Percentiles rank a stretch among this genome's conserved stretches.
phyloP scores from a whole-genome alignment of 2,888 invertebrate genomes.

The Dicycla oo region DNA sequence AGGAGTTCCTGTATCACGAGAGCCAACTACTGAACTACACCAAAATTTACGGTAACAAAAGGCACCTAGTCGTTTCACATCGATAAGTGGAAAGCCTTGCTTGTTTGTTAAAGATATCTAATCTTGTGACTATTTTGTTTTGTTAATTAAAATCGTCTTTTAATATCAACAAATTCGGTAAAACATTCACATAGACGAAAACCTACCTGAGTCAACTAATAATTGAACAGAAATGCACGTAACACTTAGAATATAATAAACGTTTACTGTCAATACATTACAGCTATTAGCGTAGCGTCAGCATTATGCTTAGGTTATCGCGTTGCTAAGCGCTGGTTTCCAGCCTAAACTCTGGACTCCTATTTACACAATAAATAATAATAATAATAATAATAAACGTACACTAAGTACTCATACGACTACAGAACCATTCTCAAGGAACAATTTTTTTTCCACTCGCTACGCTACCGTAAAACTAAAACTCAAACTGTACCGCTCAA shows the following conservation, averaged over 20 bases:
- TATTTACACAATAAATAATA: no score
- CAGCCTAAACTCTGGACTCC: no score
- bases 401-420: not conserved
- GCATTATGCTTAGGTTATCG: no score
- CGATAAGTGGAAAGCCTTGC: not conserved
- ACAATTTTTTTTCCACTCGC: slow-evolving; percentile 70
- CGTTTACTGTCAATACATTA: no score
- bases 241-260: no score
- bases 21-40: not conserved
- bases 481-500: slow-evolving; percentile 70
- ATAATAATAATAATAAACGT: no score
- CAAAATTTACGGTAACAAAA: not conserved
- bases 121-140: not conserved
- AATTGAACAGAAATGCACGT: not conserved
- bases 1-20: no score
- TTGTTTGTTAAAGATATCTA: not conserved
- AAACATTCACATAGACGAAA: not conserved
- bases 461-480: slow-evolving; percentile 81
- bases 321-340: no score
- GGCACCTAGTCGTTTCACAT: not conserved
- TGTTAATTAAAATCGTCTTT: not conserved
- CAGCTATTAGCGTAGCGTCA: no score
- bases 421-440: slow-evolving; percentile 54
- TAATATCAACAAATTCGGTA: not conserved
- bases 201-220: not conserved